Base-by-base conservation (phyloP, 2,113 vertebrate species). In the Rhabdomys dilectus region DNA sequence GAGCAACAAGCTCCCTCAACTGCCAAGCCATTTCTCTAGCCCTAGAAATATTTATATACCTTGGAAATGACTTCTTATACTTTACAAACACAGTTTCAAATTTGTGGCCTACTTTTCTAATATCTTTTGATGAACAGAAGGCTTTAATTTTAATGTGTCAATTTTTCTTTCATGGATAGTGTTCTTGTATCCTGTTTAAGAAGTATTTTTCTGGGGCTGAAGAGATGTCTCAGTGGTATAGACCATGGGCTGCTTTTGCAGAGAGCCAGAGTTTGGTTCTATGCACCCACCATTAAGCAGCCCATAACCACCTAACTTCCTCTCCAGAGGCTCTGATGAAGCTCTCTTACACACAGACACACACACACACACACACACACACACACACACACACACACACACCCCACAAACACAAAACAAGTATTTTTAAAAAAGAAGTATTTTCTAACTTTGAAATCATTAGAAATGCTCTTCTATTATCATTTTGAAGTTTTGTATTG, bases 401-500 rank as follows among this genome's bases (percentile, higher is more conserved):
- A 1, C 29, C 36, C 1, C 22, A 76, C 42, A 77, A 56, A 31
- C 62, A 2, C 26, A 85, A 64, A 85, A 42, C 26, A 86, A 66
- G 11, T 48, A 3, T 48, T 66, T 86, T 84, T 31, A 42, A 26
- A 5, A 42, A 87, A 64, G 58, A 85, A 51, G 19, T 87, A 84
- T 94, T 85, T 78, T 81, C 24, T 22, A 80, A 89, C 42, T 26
- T 88, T 92, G 16, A 91, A 53, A n/a, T 82, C 34, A 81, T 56
- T 91, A 87, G 66, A 53, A 86, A 62, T 66, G 76, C 21, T 91
- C 42, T 34, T 36, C 60, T 60, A 42, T 92, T 94, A 85, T 75
- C 48, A 88, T 91, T 60, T 91, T 89, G 77, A 90, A 56, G 19
- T 58, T 89, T 94, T 94, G 66, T 95, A 22, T 76, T 94, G 97